phyloP scores from a whole-genome alignment of 2,888 invertebrate genomes.

The Hirtodrosophila alboralis region DNA sequence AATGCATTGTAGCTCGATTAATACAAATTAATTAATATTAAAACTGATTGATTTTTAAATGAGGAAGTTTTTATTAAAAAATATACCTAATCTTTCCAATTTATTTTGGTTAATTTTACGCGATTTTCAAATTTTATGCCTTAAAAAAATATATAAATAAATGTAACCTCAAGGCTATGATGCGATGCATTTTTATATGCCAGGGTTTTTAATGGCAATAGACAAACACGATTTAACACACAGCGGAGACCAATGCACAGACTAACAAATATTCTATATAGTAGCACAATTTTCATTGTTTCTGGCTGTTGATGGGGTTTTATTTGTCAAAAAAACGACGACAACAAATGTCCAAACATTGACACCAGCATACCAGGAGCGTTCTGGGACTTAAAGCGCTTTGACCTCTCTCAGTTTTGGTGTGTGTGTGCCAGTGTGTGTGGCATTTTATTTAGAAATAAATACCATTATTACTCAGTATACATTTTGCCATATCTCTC shows the following conservation, averaged over 20 bases:
- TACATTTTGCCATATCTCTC: conserved; percentile 13
- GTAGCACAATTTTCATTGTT: conserved; percentile 38
- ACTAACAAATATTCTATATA: conserved; percentile 14
- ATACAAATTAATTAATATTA: too few relatives aligned
- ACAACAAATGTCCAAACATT: conserved; percentile 55
- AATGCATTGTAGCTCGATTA: too few relatives aligned
- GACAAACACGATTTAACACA: conserved; percentile 44
- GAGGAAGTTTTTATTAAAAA: too few relatives aligned
- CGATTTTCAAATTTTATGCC: too few relatives aligned
- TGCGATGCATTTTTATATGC: conserved; percentile 33
- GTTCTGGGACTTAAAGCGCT: conserved; percentile 57
- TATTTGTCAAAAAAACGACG: conserved; percentile 43
- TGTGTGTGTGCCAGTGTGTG: conserved; percentile 16
- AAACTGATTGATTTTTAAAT: too few relatives aligned
- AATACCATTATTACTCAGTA: conserved; percentile 66
- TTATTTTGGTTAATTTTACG: too few relatives aligned
- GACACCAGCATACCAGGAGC: conserved; percentile 37
- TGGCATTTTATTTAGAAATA: conserved; percentile 67
- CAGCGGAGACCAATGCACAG: conserved; percentile 9
- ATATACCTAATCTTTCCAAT: too few relatives aligned
- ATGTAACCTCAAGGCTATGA: neutral
- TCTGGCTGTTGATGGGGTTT: conserved; percentile 36
- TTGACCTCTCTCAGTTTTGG: conserved; percentile 55
- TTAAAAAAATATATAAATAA: too few relatives aligned
- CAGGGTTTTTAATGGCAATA: conserved; percentile 28